Conservation (phyloP, 2,888 invertebrate species). For the Cremastobaeus sp. region DNA sequence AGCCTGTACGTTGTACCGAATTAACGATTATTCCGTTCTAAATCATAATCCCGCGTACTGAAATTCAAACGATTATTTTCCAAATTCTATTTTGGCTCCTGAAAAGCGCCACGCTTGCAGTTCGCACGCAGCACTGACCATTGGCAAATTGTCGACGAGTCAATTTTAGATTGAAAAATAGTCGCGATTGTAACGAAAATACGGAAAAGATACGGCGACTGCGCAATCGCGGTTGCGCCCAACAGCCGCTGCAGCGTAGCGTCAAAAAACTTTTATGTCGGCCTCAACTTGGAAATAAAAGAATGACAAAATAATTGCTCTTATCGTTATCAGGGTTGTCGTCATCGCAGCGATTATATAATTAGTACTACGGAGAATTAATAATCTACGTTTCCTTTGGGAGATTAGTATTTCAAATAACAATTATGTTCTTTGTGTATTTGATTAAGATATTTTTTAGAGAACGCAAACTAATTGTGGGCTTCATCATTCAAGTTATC, state of each 20-base stretch:
- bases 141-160: constrained; percentile 1
- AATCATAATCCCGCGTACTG: constrained; percentile 67
- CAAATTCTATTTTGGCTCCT: constrained; percentile 37
- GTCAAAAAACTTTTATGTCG: constrained; percentile 23
- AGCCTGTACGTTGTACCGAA: constrained; percentile 64
- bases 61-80: constrained; percentile 50
- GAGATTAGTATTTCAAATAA: constrained; percentile 18
- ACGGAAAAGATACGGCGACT: neutral
- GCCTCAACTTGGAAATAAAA: constrained; percentile 21
- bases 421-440: neutral
- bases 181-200: too few species aligned
- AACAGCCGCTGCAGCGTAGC: constrained; percentile 1
- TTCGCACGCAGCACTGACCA: constrained; percentile 11
- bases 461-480: too few species aligned
- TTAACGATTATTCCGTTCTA: constrained; percentile 71
- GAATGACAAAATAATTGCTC: constrained; percentile 38
- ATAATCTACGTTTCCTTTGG: constrained; percentile 45
- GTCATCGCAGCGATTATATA: constrained; percentile 52
- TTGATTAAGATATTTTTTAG: too few species aligned
- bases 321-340: constrained; percentile 57
- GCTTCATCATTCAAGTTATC: too few species aligned
- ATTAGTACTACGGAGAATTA: constrained; percentile 44
- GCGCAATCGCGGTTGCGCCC: neutral
- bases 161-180: too few species aligned
- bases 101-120: constrained; percentile 16